Conservation (phyloP, 1,140 invertebrate species). For the Probaryconus sp. region DNA sequence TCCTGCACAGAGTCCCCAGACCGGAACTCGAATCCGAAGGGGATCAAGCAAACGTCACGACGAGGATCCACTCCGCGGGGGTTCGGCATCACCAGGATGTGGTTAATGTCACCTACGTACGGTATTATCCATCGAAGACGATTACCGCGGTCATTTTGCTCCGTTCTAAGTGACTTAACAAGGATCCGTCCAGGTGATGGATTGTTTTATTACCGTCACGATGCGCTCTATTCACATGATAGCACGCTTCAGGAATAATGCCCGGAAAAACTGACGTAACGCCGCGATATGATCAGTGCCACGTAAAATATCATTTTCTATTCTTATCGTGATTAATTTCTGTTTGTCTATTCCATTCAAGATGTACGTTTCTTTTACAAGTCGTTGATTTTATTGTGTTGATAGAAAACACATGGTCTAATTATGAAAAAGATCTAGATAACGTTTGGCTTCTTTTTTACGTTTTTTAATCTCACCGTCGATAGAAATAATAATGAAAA, state of each 20-base stretch:
- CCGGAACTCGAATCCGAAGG: slow-evolving; percentile 65
- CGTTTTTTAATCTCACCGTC: too few species aligned
- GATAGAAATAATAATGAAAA: too few species aligned
- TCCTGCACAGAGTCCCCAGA: slow-evolving; percentile 67
- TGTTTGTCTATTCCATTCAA: too few species aligned
- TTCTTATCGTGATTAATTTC: too few species aligned
- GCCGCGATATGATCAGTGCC: too few species aligned
- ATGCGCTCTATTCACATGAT: slow-evolving; percentile 5
- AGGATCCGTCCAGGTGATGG: slow-evolving; percentile 40
- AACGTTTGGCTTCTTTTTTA: too few species aligned
- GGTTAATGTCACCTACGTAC: slow-evolving; percentile 65
- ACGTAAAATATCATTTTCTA: too few species aligned
- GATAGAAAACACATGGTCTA: too few species aligned
- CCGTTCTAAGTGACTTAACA: slow-evolving; percentile 61
- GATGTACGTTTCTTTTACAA: too few species aligned
- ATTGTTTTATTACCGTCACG: slow-evolving; percentile 35
- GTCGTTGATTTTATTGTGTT: too few species aligned
- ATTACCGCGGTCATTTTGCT: slow-evolving; percentile 70
- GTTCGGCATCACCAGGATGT: slow-evolving; percentile 71
- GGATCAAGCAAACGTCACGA: slow-evolving; percentile 59
- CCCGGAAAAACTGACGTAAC: too few species aligned
- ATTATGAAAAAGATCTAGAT: too few species aligned
- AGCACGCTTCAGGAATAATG: slow-evolving; percentile 27
- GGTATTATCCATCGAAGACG: slow-evolving; percentile 65
- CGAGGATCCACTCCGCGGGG: slow-evolving; percentile 71